Conservation (phyloP, 1,140 invertebrate species). For the Bombus cullumanus region DNA sequence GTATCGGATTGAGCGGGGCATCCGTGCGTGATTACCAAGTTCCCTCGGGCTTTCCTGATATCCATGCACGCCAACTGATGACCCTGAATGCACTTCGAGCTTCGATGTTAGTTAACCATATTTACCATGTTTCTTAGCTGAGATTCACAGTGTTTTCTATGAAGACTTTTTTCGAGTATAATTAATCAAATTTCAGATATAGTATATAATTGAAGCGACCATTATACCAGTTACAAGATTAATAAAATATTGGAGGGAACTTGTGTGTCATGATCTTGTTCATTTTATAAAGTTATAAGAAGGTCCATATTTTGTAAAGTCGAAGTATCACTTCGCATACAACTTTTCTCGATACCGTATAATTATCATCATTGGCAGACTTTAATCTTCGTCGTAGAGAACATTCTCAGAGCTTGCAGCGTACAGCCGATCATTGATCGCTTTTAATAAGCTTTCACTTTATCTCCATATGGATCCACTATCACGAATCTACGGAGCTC, state of each 20-base stretch:
- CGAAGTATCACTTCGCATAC: too few relatives aligned
- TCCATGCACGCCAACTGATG: conserved; percentile 25
- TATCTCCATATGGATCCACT: not conserved
- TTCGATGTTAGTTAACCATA: conserved; percentile 11
- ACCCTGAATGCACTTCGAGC: conserved; percentile 22
- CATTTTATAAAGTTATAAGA: too few relatives aligned
- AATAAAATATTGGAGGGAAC: too few relatives aligned
- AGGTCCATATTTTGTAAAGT: not conserved
- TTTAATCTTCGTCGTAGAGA: not conserved
- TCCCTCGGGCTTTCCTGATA: conserved; percentile 43
- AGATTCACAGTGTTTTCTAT: too few relatives aligned
- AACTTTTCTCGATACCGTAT: not conserved
- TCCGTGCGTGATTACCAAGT: conserved; percentile 64
- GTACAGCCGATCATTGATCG: not conserved
- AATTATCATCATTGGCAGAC: not conserved
- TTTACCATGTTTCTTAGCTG: not conserved
- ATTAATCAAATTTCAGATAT: too few relatives aligned
- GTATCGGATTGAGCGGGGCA: conserved; percentile 60
- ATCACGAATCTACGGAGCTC: not conserved
- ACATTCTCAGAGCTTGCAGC: not conserved
- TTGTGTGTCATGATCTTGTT: too few relatives aligned
- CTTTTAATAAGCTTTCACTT: not conserved
- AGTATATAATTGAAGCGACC: too few relatives aligned
- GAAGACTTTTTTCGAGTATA: not conserved
- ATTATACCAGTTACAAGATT: too few relatives aligned